phyloP scores from a whole-genome alignment of 2,797 vertebrate species.

The Leuciscus waleckii region DNA sequence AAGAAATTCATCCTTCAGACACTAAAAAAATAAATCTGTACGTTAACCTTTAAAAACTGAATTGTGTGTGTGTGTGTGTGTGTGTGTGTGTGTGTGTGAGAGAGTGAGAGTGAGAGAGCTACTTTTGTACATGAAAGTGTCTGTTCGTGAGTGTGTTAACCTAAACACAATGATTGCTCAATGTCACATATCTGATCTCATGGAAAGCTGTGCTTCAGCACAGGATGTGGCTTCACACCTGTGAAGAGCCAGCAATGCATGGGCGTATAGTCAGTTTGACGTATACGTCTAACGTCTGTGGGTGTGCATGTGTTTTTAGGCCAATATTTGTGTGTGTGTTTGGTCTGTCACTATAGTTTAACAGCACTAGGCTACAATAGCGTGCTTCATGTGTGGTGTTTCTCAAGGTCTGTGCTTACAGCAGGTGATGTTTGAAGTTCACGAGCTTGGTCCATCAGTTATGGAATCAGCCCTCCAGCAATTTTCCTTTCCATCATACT shows the following conservation, averaged over 20 bases:
- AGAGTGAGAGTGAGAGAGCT: background rate
- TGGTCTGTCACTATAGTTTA: constrained; percentile 37
- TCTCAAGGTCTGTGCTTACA: constrained; percentile 19
- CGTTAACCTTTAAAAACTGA: background rate
- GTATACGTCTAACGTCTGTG: background rate
- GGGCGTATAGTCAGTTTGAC: constrained; percentile 28
- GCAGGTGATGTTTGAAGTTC: constrained; percentile 37
- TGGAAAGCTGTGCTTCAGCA: constrained; percentile 26
- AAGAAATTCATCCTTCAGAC: background rate
- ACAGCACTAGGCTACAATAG: background rate
- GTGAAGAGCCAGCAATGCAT: constrained; percentile 46
- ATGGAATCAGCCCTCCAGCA: constrained; percentile 36
- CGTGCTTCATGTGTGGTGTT: background rate
- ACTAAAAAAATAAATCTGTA: background rate
- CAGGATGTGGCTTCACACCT: constrained; percentile 62
- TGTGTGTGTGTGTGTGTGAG: background rate
- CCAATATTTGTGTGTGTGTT: background rate
- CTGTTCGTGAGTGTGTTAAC: background rate
- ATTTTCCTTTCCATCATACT: constrained; percentile 14
- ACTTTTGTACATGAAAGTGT: constrained; percentile 6
- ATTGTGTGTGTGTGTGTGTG: background rate
- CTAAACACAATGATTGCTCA: background rate
- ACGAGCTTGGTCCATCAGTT: constrained; percentile 22
- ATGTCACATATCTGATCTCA: constrained; percentile 24
- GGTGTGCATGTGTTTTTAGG: constrained; percentile 10